phyloP scores from a whole-genome alignment of 2,797 vertebrate species.

The Glossophaga mutica region DNA sequence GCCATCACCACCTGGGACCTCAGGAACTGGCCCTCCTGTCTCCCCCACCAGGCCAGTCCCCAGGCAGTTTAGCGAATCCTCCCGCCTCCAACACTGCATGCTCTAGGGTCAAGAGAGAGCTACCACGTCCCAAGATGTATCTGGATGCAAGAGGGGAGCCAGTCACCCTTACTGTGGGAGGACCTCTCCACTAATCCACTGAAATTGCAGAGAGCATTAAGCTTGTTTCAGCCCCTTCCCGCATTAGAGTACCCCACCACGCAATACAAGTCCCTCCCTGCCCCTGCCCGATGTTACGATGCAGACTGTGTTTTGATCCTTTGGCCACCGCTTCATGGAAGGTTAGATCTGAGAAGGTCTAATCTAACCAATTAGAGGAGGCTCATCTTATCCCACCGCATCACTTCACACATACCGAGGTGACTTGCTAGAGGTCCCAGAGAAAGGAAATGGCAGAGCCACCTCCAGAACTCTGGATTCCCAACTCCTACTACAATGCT shows the following conservation, averaged over 20 bases:
- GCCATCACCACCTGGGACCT: rapidly evolving
- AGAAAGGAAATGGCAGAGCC: neutral
- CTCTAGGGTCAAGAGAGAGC: neutral
- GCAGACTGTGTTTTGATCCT: neutral
- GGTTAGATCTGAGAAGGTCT: neutral
- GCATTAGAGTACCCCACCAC: neutral
- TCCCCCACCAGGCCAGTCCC: neutral
- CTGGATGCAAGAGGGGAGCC: neutral
- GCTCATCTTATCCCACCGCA: neutral
- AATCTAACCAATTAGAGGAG: neutral
- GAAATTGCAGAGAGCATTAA: neutral
- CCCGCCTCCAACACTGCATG: neutral
- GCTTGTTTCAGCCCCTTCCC: neutral
- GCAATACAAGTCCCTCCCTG: neutral
- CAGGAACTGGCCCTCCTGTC: neutral
- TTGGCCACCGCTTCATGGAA: neutral
- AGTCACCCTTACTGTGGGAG: neutral
- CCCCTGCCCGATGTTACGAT: neutral
- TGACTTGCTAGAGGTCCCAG: neutral
- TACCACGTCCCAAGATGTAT: rapidly evolving
- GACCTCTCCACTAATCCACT: neutral
- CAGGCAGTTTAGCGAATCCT: neutral
- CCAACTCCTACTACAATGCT: neutral
- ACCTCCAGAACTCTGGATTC: neutral
- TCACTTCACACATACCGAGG: neutral